These are phyloP conservation scores for Stenopsyche tienmushanensis DNA, from an alignment of 1,140 invertebrate species.

Conservation along the genomic window DNA sequence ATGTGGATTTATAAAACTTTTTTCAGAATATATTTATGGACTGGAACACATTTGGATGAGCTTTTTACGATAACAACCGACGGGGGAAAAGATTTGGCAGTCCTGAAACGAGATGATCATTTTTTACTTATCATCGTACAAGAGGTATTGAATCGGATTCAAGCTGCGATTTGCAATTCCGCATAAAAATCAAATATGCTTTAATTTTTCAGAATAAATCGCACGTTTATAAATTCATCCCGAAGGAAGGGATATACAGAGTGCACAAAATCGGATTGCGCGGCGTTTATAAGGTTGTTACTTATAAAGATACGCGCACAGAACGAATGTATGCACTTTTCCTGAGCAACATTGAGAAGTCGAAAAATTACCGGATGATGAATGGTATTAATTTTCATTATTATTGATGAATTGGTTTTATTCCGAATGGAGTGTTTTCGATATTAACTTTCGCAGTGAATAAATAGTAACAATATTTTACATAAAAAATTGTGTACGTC, in stretches of 20 bases:
- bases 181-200: background rate
- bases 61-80: slow-evolving; percentile 27
- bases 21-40: slow-evolving; percentile 48
- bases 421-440: slow-evolving; percentile 3
- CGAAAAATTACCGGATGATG: background rate
- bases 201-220: slow-evolving; percentile 22
- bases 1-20: too few relatives aligned
- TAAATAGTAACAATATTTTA: too few relatives aligned
- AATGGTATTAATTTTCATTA: slow-evolving; percentile 4
- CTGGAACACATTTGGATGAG: slow-evolving; percentile 45
- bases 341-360: background rate
- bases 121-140: slow-evolving; percentile 30
- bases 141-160: slow-evolving; percentile 14
- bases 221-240: slow-evolving; percentile 27
- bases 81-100: slow-evolving; percentile 5
- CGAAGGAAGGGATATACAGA: slow-evolving; percentile 14
- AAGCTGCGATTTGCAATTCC: too few relatives aligned
- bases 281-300: slow-evolving; percentile 5
- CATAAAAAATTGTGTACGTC: too few relatives aligned
- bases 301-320: slow-evolving; percentile 12
- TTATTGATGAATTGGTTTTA: too few relatives aligned
- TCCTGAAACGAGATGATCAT: slow-evolving; percentile 11
- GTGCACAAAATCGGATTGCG: slow-evolving; percentile 20
- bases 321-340: slow-evolving; percentile 6
- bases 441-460: too few relatives aligned